Percentiles rank a stretch among this genome's conserved stretches.
phyloP scores from a whole-genome alignment of 2,888 invertebrate genomes.

The Acronicta aceris region DNA sequence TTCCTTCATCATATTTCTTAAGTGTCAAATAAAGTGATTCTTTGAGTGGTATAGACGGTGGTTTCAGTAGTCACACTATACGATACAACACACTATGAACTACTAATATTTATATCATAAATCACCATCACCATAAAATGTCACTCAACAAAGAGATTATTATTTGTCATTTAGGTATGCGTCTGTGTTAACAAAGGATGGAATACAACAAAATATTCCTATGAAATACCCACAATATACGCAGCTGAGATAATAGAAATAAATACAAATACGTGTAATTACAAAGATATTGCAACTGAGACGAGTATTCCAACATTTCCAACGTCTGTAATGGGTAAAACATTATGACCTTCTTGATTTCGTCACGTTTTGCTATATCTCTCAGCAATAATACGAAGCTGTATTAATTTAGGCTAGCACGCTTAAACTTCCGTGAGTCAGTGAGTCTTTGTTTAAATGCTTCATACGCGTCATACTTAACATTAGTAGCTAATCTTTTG shows the following conservation, averaged over 20 bases:
- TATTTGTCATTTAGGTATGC: no score
- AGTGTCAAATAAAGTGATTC: no score
- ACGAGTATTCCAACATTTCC: slow-evolving; percentile 10
- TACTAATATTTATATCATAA: no score
- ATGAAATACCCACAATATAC: slow-evolving; percentile 13
- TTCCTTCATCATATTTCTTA: no score
- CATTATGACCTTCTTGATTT: slow-evolving; percentile 33
- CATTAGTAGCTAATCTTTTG: slow-evolving; percentile 21
- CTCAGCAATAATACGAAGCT: slow-evolving; percentile 1
- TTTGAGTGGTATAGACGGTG: no score
- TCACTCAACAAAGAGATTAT: no score
- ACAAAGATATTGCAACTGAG: slow-evolving; percentile 30
- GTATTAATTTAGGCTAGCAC: slow-evolving; percentile 46
- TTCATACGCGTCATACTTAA: slow-evolving; percentile 21
- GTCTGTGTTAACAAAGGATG: background rate
- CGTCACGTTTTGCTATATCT: slow-evolving; percentile 32
- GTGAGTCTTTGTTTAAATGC: slow-evolving; percentile 45
- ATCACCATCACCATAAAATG: no score
- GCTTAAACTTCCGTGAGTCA: slow-evolving; percentile 48
- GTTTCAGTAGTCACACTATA: no score
- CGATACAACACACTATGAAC: no score
- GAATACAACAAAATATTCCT: slow-evolving; percentile 25
- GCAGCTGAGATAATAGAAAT: slow-evolving; percentile 22
- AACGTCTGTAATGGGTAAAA: slow-evolving; percentile 23
- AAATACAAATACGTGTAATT: slow-evolving; percentile 25